Base-by-base conservation (phyloP, 2,113 vertebrate species). In the Aptenodytes patagonicus region DNA sequence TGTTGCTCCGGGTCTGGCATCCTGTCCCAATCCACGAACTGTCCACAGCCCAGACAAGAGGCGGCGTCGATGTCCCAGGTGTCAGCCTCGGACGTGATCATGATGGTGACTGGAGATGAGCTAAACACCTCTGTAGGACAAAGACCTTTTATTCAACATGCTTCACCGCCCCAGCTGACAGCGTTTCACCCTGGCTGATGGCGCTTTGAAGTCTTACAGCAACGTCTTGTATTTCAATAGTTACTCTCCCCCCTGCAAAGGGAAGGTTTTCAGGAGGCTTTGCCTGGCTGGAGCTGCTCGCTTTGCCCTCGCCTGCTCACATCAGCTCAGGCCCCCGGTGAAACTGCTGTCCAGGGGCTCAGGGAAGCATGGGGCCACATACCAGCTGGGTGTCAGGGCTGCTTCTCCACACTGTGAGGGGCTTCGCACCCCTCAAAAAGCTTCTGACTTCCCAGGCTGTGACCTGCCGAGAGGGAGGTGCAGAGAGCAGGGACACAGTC, bases 1-100 rank as follows among this genome's bases (percentile, higher is more conserved):
- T 97, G 83, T 3, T 98, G 97, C 70, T 97, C 97, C 1, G 17
- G 9, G 17, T 90, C 86, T 18, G 97, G 96, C n/a, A 99, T 98
- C 89, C 97, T 98, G 94, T 98, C 98, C 98, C 99, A 99, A 57
- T 99, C 98, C 93, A 99, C 99, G 60, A 99, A 99, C 89, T 98
- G 98, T 13, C 98, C 98, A 3, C 98, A 97, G 93, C 98, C 98
- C 97, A 95, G 97, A 17, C 97, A 97, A 6, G 98, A 94, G 38
- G 91, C 96, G 15, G 97, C 93, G 14, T 97, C 95, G 4, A 98
- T 98, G 83, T 99, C 97, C 99, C 98, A 98, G 29, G 95, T 97
- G 87, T 98, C 98, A 3, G 93, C 96, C 86, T 98, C 98, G 0
- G 98, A 95, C 2, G 98, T 98, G 89, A 99, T 98, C 78, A 99